Percentiles rank a stretch among this genome's conserved stretches.
Evolutionary conservation across 2,113 vertebrate genomes (phyloP).

Genomic region (Poeciliopsis retropinna): DNA sequence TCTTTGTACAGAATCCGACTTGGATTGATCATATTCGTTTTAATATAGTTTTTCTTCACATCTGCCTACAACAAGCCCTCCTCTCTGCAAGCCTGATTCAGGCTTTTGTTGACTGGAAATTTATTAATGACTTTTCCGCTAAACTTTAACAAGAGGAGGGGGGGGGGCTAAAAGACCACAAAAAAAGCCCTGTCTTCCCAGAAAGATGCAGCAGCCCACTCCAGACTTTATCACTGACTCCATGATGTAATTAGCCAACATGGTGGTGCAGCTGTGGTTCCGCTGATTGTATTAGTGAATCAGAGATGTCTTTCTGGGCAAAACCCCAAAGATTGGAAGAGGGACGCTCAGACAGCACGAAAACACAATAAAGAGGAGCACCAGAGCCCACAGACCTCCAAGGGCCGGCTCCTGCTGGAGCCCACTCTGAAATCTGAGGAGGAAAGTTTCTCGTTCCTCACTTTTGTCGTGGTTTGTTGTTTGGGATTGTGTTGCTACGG

Average conservation of each 20-base stretch:
- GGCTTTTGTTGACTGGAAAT: constrained; percentile 30
- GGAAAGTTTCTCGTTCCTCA: constrained; percentile 30
- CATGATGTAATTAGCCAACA: constrained; percentile 74
- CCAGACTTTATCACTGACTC: constrained; percentile 75
- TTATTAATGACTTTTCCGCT: constrained; percentile 49
- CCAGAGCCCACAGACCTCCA: constrained; percentile 36
- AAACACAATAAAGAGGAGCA: constrained; percentile 63
- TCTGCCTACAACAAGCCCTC: background rate
- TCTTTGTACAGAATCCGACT: background rate
- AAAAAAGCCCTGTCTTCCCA: constrained; percentile 62
- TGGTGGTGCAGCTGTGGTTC: constrained; percentile 73
- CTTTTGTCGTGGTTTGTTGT: constrained; percentile 3
- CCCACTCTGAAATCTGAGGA: constrained; percentile 36
- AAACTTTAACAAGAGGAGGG: constrained; percentile 28
- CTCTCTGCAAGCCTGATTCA: constrained; percentile 11
- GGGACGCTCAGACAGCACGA: constrained; percentile 33
- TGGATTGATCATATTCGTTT: background rate
- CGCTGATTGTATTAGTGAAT: constrained; percentile 72
- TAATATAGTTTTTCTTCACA: constrained; percentile 5
- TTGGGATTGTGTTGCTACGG: constrained; percentile 5
- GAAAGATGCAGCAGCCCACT: constrained; percentile 71
- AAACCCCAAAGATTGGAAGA: constrained; percentile 64
- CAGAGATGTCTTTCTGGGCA: constrained; percentile 67
- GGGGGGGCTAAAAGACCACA: constrained; percentile 34
- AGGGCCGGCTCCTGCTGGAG: constrained; percentile 26